A percentile compares a stretch with the other conserved stretches of the same genome.
phyloP scores from a whole-genome alignment of 1,140 invertebrate species.

The Mycetomoellerius zeteki region DNA sequence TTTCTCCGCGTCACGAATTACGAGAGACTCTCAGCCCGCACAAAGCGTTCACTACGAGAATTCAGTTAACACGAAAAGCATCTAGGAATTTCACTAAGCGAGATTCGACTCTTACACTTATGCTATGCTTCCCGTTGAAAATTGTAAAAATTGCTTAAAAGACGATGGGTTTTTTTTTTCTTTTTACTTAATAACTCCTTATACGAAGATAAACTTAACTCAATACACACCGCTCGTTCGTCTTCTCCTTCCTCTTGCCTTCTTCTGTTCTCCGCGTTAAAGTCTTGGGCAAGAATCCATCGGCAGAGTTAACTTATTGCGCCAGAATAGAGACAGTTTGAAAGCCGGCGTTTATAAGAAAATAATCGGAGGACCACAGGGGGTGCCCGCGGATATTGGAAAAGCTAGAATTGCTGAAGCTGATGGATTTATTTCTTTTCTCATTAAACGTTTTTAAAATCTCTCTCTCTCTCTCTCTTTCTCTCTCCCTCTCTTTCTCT shows the following conservation, averaged over 20 bases:
- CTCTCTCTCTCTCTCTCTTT: neutral
- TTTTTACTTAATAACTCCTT: conserved; percentile 47
- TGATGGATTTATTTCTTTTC: conserved; percentile 42
- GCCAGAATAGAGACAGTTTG: conserved; percentile 22
- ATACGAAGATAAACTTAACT: conserved; percentile 57
- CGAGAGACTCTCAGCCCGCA: conserved; percentile 64
- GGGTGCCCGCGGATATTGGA: conserved; percentile 14
- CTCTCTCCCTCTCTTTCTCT: neutral
- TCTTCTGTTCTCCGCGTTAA: neutral
- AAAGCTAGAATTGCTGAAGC: conserved; percentile 41
- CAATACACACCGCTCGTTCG: neutral
- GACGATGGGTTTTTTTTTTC: conserved; percentile 45
- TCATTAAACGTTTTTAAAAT: conserved; percentile 43
- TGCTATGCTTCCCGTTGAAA: conserved; percentile 72
- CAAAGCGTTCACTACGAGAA: conserved; percentile 74
- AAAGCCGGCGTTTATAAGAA: conserved; percentile 5
- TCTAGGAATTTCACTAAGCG: conserved; percentile 75
- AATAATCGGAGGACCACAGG: neutral
- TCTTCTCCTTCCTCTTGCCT: conserved; percentile 1
- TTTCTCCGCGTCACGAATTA: conserved; percentile 22
- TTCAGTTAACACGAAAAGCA: conserved; percentile 79
- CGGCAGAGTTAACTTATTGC: conserved; percentile 31
- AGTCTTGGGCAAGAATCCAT: conserved; percentile 5
- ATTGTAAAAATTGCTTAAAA: conserved; percentile 80
- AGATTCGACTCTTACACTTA: conserved; percentile 68